Conservation (phyloP, 2,888 invertebrate genomes). For the Sisyra nigra region DNA sequence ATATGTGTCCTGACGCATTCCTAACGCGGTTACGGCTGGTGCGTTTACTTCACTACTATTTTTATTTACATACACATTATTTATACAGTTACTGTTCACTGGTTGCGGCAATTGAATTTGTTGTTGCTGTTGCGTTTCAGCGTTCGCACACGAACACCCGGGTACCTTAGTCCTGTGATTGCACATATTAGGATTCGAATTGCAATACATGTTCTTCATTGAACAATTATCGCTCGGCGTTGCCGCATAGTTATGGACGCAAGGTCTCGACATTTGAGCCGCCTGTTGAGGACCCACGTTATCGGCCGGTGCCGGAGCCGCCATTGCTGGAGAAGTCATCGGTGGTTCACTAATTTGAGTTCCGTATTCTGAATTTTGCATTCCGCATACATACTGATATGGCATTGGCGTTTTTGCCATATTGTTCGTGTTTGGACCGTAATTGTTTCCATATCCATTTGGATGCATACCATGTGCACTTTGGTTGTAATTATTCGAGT, state of each 20-base stretch:
- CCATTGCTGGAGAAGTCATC: slow-evolving; percentile 23
- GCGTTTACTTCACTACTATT: not conserved
- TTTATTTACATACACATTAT: slow-evolving; percentile 2
- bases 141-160: slow-evolving; percentile 10
- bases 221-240: too few relatives aligned
- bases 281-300: slow-evolving; percentile 21
- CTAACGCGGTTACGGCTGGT: slow-evolving; percentile 22
- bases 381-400: slow-evolving; percentile 16
- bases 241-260: slow-evolving; percentile 16
- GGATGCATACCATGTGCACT: too few relatives aligned
- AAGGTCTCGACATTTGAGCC: slow-evolving; percentile 24
- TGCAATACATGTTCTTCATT: too few relatives aligned
- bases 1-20: slow-evolving; percentile 75
- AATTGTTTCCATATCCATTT: not conserved
- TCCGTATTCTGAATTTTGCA: too few relatives aligned
- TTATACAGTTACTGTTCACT: slow-evolving; percentile 19
- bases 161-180: too few relatives aligned
- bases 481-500: slow-evolving; percentile 15
- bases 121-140: slow-evolving; percentile 36
- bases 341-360: slow-evolving; percentile 13
- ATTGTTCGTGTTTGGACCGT: slow-evolving; percentile 6
- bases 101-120: slow-evolving; percentile 38
- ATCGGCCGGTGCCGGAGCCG: slow-evolving; percentile 22
- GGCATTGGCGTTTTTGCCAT: slow-evolving; percentile 4
- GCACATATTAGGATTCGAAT: too few relatives aligned